Conservation (phyloP, 2,888 invertebrate species). For the Ramazzottius varieornatus region DNA sequence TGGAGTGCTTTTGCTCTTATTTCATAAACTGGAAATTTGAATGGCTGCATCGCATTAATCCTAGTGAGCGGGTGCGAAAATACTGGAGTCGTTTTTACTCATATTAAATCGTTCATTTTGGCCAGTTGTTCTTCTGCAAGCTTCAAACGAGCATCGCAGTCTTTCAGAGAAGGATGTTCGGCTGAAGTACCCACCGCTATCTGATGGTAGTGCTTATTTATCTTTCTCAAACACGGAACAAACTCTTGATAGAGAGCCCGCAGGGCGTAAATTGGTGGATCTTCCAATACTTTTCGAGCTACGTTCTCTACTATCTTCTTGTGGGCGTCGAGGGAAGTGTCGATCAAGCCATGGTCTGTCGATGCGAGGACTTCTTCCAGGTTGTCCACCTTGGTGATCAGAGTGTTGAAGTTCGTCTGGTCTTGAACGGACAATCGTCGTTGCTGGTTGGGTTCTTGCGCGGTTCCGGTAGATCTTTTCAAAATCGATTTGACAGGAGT, state of each 20-base stretch:
- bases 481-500: background rate
- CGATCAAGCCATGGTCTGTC: background rate
- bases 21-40: background rate
- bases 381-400: background rate
- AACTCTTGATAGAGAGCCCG: background rate
- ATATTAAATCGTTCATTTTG: background rate
- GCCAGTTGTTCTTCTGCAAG: background rate
- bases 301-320: background rate
- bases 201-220: background rate
- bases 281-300: background rate
- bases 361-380: background rate
- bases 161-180: background rate
- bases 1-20: background rate
- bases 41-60: no score
- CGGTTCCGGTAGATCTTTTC: background rate
- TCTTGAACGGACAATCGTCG: background rate
- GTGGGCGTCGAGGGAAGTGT: slow-evolving; percentile 3
- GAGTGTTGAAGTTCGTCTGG: background rate
- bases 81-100: background rate
- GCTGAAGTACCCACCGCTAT: background rate
- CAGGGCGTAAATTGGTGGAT: background rate
- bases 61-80: no score
- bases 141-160: background rate
- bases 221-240: background rate
- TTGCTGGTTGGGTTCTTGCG: background rate